phyloP scores from a whole-genome alignment of 2,888 invertebrate genomes.

The Prosopocoilus inquinatus region DNA sequence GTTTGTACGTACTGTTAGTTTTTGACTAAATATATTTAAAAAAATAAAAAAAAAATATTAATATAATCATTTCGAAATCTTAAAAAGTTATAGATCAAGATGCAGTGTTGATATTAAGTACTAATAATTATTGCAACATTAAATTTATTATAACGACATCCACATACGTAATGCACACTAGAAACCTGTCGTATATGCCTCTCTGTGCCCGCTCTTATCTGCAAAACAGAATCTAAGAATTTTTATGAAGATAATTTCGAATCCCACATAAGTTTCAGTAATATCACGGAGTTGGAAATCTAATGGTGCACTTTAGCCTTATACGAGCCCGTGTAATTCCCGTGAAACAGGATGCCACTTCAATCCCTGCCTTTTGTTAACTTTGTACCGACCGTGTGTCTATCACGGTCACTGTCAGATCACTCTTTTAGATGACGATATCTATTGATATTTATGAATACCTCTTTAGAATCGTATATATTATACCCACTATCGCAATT shows the following conservation, averaged over 20 bases:
- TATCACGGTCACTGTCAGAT: slow-evolving; percentile 30
- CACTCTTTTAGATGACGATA: slow-evolving; percentile 27
- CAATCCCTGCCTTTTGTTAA: slow-evolving; percentile 27
- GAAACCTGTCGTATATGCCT: too few relatives aligned
- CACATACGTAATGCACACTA: too few relatives aligned
- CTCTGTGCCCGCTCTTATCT: not conserved
- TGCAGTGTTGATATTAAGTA: too few relatives aligned
- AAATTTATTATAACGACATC: too few relatives aligned
- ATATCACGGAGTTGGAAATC: slow-evolving; percentile 26
- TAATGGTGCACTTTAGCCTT: slow-evolving; percentile 29
- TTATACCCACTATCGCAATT: slow-evolving; percentile 17
- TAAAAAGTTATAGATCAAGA: too few relatives aligned
- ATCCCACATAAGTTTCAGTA: slow-evolving; percentile 22
- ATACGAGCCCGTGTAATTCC: slow-evolving; percentile 27
- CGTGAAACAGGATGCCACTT: slow-evolving; percentile 22
- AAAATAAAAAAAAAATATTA: too few relatives aligned
- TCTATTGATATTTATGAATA: slow-evolving; percentile 27
- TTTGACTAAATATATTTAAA: too few relatives aligned
- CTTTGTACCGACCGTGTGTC: slow-evolving; percentile 28
- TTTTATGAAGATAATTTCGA: slow-evolving; percentile 10
- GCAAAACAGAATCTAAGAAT: slow-evolving; percentile 6
- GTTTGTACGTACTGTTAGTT: too few relatives aligned
- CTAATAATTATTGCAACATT: too few relatives aligned
- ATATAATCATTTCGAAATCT: too few relatives aligned
- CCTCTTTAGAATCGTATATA: slow-evolving; percentile 11